These are phyloP conservation scores for Notocelia uddmanniana DNA, from an alignment of 2,888 invertebrate genomes.

Conservation along the genomic window DNA sequence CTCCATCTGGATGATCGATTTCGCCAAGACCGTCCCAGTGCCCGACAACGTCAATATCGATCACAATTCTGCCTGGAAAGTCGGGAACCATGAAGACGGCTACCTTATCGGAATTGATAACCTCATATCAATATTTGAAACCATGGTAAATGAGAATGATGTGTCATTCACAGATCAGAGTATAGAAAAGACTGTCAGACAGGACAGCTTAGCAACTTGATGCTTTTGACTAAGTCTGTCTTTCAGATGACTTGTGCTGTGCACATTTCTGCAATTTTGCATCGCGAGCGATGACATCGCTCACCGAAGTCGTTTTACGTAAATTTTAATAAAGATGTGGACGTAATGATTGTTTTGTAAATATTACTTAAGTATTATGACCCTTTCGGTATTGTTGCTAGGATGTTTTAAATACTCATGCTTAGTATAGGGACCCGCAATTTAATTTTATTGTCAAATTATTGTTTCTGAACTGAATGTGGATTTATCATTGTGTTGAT, in stretches of 20 bases:
- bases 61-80: constrained; percentile 95
- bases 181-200: constrained; percentile 72
- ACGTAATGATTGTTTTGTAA: constrained; percentile 64
- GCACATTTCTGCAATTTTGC: constrained; percentile 58
- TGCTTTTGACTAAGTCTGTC: constrained; percentile 52
- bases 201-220: constrained; percentile 80
- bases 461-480: constrained; percentile 42
- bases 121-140: constrained; percentile 93
- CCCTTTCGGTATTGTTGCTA: constrained; percentile 64
- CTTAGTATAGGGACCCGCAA: constrained; percentile 63
- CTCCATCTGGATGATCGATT: constrained; percentile 98
- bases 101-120: constrained; percentile 97
- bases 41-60: constrained; percentile 90
- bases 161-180: constrained; percentile 69
- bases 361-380: constrained; percentile 69
- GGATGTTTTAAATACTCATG: constrained; percentile 78
- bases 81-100: constrained; percentile 98
- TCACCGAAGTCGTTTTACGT: constrained; percentile 40
- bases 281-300: constrained; percentile 51
- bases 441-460: constrained; percentile 39
- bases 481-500: constrained; percentile 29
- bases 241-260: constrained; percentile 58
- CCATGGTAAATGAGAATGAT: constrained; percentile 80
- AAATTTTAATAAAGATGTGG: constrained; percentile 38
- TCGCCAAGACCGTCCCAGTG: constrained; percentile 96